Conservation (phyloP, 2,797 vertebrate species). For the Antennarius maculatus region DNA sequence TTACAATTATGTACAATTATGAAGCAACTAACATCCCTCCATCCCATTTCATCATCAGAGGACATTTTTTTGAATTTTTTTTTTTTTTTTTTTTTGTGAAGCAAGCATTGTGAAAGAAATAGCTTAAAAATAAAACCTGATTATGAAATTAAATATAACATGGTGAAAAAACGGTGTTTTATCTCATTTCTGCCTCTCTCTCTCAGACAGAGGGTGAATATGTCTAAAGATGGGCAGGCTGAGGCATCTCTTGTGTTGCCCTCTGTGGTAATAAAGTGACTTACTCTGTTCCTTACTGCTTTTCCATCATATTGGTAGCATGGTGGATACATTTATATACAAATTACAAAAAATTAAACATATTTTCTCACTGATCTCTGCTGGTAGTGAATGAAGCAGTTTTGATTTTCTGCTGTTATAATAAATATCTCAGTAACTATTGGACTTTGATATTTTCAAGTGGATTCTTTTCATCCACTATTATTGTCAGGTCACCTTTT, state of each 20-base stretch:
- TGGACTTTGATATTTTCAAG: neutral
- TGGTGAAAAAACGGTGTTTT: no score
- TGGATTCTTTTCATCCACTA: neutral
- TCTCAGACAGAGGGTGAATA: neutral
- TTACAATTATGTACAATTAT: no score
- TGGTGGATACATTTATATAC: neutral
- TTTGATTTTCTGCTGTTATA: neutral
- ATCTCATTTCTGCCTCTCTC: no score
- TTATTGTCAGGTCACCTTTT: neutral
- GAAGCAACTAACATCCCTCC: neutral
- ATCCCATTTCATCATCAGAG: slow-evolving; percentile 1
- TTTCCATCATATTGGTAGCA: slow-evolving; percentile 3
- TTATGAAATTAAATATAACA: slow-evolving; percentile 27
- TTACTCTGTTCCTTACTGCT: neutral
- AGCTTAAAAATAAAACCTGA: slow-evolving; percentile 39
- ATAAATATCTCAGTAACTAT: neutral
- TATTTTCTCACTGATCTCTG: neutral
- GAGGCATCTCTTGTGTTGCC: slow-evolving; percentile 10
- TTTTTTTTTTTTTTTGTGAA: no score
- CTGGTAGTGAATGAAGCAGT: neutral
- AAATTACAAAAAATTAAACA: neutral
- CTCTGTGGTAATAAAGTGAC: slow-evolving; percentile 21
- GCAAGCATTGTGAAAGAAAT: slow-evolving; percentile 29
- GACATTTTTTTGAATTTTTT: neutral
- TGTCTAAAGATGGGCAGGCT: neutral